These are phyloP conservation scores for Proctacanthus coquilletti DNA, from an alignment of 1,140 invertebrate species.

Conservation along the genomic window DNA sequence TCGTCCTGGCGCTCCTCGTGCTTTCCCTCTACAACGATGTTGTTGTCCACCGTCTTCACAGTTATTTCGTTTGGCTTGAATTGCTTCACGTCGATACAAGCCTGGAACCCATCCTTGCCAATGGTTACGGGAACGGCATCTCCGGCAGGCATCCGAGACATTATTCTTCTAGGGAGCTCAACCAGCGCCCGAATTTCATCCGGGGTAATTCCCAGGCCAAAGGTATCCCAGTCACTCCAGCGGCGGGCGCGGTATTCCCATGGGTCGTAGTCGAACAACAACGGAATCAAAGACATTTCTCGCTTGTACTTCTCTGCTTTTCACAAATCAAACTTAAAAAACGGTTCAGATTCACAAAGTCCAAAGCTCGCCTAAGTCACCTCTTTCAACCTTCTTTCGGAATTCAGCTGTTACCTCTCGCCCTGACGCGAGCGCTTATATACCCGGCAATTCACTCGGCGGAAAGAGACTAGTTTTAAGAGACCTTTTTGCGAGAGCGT, in stretches of 20 bases:
- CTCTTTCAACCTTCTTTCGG: too few species aligned
- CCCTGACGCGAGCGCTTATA: too few species aligned
- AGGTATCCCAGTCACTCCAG: neutral
- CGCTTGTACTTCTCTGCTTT: too few species aligned
- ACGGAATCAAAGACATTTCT: neutral
- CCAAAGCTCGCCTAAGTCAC: too few species aligned
- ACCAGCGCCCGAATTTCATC: neutral
- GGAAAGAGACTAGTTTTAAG: too few species aligned
- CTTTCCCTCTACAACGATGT: conserved; percentile 49
- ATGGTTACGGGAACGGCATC: too few species aligned
- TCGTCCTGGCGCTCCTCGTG: conserved; percentile 53
- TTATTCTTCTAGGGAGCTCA: neutral
- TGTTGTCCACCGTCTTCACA: conserved; percentile 56
- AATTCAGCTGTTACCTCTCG: too few species aligned
- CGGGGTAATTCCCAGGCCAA: neutral
- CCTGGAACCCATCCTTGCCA: conserved; percentile 33
- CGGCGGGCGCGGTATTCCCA: neutral
- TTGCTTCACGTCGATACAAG: conserved; percentile 52
- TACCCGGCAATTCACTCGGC: too few species aligned
- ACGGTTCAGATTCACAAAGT: too few species aligned
- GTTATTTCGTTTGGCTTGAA: conserved; percentile 59
- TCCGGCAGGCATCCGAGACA: too few species aligned
- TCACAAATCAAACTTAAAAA: too few species aligned
- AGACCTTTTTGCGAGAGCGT: too few species aligned
- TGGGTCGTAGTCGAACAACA: neutral